These are phyloP conservation scores for Brachyopa scutellaris DNA, from an alignment of 2,888 invertebrate genomes.

Conservation along the genomic window DNA sequence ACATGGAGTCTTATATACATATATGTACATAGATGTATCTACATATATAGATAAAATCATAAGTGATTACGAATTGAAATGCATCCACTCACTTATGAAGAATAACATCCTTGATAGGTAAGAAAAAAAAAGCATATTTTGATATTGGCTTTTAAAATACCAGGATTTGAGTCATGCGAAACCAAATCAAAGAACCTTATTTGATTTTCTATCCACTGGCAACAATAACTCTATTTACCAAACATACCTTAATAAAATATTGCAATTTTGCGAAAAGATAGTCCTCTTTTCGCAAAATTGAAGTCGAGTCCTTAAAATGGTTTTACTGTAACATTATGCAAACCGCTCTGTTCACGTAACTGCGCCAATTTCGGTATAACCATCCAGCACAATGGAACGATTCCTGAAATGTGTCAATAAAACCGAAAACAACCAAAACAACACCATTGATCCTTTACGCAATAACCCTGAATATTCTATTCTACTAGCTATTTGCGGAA, in stretches of 20 bases:
- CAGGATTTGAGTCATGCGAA: conserved; percentile 13
- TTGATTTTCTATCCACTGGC: conserved; percentile 54
- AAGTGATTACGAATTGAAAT: too few species aligned
- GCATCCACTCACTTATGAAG: too few species aligned
- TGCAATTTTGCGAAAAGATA: too few species aligned
- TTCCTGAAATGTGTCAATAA: conserved; percentile 61
- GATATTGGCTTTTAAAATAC: background rate
- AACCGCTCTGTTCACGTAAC: conserved; percentile 31
- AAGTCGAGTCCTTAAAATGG: conserved; percentile 18
- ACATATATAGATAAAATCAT: too few species aligned
- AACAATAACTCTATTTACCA: background rate
- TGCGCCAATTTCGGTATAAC: conserved; percentile 59
- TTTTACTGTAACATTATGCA: conserved; percentile 60
- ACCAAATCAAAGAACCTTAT: conserved; percentile 60
- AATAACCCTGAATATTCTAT: conserved; percentile 40
- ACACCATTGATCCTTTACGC: conserved; percentile 66
- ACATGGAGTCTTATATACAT: too few species aligned
- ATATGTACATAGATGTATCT: too few species aligned
- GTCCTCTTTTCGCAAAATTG: background rate
- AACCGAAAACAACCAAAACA: conserved; percentile 45
- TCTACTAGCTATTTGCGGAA: conserved; percentile 17
- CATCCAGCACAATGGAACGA: conserved; percentile 33
- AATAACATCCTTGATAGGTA: too few species aligned
- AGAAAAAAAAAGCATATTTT: too few species aligned
- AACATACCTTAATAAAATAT: conserved; percentile 42